A percentile compares a stretch with the other conserved stretches of the same genome.
Evolutionary conservation across 2,888 invertebrate species (phyloP).

Genomic region (Chaitophorus viminalis): DNA sequence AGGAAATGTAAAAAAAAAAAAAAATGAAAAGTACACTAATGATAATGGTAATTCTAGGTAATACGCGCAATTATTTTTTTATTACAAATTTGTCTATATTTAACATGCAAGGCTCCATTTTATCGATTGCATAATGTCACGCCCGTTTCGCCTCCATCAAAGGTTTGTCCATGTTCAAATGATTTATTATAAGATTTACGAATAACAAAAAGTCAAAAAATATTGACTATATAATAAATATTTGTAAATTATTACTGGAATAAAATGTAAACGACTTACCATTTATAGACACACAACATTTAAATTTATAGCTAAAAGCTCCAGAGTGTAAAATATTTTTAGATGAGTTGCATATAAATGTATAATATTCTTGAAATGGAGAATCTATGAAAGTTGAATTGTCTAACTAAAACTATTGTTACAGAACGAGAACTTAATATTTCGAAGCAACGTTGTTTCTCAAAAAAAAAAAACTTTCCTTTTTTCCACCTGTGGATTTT

Average conservation of each 20-base stretch:
- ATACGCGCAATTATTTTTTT: not conserved
- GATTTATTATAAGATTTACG: constrained; percentile 20
- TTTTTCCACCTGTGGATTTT: constrained; percentile 37
- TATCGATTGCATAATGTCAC: constrained; percentile 25
- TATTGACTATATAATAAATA: constrained; percentile 24
- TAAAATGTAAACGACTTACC: constrained; percentile 24
- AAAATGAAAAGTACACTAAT: not conserved
- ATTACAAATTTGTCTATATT: not conserved
- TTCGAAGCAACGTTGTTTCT: not conserved
- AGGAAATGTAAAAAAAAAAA: not conserved
- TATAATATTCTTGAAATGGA: not conserved
- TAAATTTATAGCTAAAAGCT: constrained; percentile 6
- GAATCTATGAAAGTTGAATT: not conserved
- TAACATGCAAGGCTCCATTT: not conserved
- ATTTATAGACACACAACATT: not conserved
- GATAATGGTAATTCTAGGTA: not conserved
- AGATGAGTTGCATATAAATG: not conserved
- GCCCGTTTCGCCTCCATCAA: not conserved
- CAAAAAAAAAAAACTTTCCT: not conserved
- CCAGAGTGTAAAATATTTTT: not conserved
- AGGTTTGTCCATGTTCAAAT: not conserved
- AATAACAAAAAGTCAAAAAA: constrained; percentile 5
- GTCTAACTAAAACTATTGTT: not conserved
- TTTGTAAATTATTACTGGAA: constrained; percentile 25
- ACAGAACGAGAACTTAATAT: not conserved